Evolutionary conservation across 2,797 vertebrate genomes (phyloP).

Genomic region (Chaenodraco wilsoni): DNA sequence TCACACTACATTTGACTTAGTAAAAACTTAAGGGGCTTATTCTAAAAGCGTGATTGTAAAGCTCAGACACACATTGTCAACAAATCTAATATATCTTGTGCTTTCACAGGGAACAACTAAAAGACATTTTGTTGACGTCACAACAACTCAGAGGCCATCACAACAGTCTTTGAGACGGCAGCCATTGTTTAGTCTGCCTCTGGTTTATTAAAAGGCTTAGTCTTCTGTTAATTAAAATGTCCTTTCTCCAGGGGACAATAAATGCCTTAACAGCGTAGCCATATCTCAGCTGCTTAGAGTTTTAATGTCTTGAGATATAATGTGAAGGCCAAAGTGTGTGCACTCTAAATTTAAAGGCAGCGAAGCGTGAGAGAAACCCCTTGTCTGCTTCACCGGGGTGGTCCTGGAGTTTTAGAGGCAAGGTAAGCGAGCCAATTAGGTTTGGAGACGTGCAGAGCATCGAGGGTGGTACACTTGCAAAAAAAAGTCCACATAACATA

Average conservation of each 20-base stretch:
- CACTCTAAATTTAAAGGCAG: slow-evolving; percentile 44
- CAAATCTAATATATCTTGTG: slow-evolving; percentile 6
- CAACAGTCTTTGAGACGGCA: slow-evolving; percentile 25
- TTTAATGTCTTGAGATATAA: slow-evolving; percentile 44
- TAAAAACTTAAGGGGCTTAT: slow-evolving; percentile 23
- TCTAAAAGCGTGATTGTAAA: not conserved
- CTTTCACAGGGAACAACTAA: slow-evolving; percentile 7
- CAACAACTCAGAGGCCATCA: slow-evolving; percentile 8
- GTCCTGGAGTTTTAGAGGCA: slow-evolving; percentile 42
- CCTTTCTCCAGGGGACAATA: slow-evolving; percentile 49
- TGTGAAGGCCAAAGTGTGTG: slow-evolving; percentile 28
- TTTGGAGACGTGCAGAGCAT: slow-evolving; percentile 15
- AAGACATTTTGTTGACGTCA: slow-evolving; percentile 8
- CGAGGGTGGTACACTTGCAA: not conserved
- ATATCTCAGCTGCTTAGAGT: slow-evolving; percentile 43
- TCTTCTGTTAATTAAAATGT: slow-evolving; percentile 73
- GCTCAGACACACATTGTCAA: slow-evolving; percentile 5
- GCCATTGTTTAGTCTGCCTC: slow-evolving; percentile 49
- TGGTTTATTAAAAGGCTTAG: slow-evolving; percentile 63
- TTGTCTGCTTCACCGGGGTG: slow-evolving; percentile 55
- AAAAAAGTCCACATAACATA: slow-evolving; percentile 1
- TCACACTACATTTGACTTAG: slow-evolving; percentile 1
- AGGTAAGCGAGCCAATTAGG: slow-evolving; percentile 52
- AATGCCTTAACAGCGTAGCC: slow-evolving; percentile 39
- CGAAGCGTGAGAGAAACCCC: slow-evolving; percentile 51